These are phyloP conservation scores for Clivina fossor DNA, from an alignment of 2,888 invertebrate species.

Conservation along the genomic window DNA sequence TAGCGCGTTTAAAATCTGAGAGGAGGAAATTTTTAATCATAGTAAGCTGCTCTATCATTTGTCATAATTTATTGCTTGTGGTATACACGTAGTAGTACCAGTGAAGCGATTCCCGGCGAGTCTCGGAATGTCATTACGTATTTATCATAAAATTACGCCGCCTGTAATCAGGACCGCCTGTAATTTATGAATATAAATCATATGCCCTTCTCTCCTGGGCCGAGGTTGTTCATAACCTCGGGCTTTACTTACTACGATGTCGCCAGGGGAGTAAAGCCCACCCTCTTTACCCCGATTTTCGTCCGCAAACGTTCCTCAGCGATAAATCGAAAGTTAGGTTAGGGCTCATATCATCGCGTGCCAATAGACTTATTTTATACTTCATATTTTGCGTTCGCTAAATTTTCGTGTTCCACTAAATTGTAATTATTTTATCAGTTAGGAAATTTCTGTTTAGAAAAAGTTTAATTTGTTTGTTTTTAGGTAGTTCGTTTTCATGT, in stretches of 20 bases:
- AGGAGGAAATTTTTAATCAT: constrained; percentile 32
- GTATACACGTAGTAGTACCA: constrained; percentile 31
- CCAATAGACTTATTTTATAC: background rate
- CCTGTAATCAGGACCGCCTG: constrained; percentile 24
- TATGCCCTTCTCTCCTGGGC: background rate
- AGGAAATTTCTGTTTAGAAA: too few relatives aligned
- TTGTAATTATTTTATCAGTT: too few relatives aligned
- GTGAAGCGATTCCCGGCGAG: constrained; percentile 30
- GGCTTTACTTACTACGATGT: too few relatives aligned
- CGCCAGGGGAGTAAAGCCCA: background rate
- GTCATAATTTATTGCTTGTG: constrained; percentile 30
- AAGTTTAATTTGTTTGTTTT: too few relatives aligned
- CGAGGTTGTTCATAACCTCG: too few relatives aligned
- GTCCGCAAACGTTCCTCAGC: too few relatives aligned
- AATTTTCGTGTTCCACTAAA: too few relatives aligned
- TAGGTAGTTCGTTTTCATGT: too few relatives aligned
- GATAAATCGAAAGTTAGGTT: background rate
- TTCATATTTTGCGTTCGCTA: too few relatives aligned
- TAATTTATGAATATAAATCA: constrained; percentile 33
- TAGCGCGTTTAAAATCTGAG: too few relatives aligned
- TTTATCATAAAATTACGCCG: constrained; percentile 33
- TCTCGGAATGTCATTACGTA: constrained; percentile 31
- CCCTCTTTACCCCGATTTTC: too few relatives aligned
- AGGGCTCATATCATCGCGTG: background rate
- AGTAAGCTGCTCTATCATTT: constrained; percentile 25